A percentile compares a stretch with the other conserved stretches of the same genome.
Evolutionary conservation across 2,797 vertebrate species (phyloP).

Genomic region (Echeneis naucrates): DNA sequence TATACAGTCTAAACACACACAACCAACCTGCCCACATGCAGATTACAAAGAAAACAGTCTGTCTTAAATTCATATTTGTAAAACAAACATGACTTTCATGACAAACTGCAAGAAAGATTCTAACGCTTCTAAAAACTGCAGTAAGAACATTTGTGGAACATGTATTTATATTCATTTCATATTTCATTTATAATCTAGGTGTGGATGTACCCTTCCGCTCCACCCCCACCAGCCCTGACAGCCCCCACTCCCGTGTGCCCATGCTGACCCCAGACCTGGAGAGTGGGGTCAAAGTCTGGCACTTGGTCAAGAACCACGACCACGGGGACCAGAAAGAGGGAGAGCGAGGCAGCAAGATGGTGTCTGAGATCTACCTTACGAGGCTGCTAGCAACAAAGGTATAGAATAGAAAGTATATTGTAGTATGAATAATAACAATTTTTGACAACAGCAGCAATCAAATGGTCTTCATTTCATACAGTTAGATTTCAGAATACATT

Average conservation of each 20-base stretch:
- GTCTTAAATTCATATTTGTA: conserved; percentile 17
- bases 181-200: conserved; percentile 41
- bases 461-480: background rate
- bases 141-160: conserved; percentile 2
- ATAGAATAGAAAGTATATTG: background rate
- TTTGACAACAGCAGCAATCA: background rate
- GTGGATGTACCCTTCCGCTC: conserved; percentile 93
- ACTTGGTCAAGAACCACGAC: conserved; percentile 96
- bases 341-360: conserved; percentile 97
- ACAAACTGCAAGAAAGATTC: background rate
- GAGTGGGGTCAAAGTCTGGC: conserved; percentile 96
- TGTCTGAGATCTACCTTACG: conserved; percentile 97
- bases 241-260: conserved; percentile 92
- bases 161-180: background rate
- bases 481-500: background rate
- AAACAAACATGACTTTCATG: conserved; percentile 6
- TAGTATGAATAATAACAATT: accelerated
- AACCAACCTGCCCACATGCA: conserved; percentile 18
- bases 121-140: conserved; percentile 5
- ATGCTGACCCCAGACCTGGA: conserved; percentile 98
- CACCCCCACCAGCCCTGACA: conserved; percentile 93
- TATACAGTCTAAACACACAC: conserved; percentile 33
- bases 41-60: conserved; percentile 6
- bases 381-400: conserved; percentile 96
- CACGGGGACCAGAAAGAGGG: conserved; percentile 97